These are phyloP conservation scores for Pelobates cultripes DNA, from an alignment of 2,797 vertebrate genomes.

Conservation along the genomic window DNA sequence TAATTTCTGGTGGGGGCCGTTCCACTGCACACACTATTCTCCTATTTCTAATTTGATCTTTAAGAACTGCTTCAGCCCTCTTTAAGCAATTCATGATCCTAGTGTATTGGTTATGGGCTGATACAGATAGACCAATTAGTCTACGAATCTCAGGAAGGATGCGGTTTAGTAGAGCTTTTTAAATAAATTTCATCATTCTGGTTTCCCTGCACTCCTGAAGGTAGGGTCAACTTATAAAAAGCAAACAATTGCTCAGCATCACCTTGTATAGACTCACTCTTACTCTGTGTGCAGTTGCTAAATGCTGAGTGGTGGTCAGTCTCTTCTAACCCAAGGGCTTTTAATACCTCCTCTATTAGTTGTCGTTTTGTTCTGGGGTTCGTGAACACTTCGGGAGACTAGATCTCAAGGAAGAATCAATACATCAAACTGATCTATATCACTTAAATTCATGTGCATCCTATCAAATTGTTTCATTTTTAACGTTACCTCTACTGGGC, in stretches of 20 bases:
- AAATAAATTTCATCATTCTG: background rate
- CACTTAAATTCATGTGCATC: too few species aligned
- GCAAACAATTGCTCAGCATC: background rate
- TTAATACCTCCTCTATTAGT: background rate
- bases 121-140: background rate
- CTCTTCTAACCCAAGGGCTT: constrained; percentile 1
- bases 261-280: background rate
- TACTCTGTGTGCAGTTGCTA: background rate
- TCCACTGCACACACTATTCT: background rate
- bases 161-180: background rate
- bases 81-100: too few species aligned
- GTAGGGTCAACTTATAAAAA: background rate
- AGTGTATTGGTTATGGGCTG: too few species aligned
- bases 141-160: background rate
- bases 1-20: too few species aligned
- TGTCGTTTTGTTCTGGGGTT: background rate
- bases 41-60: background rate
- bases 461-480: background rate
- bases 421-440: background rate
- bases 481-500: background rate
- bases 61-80: too few species aligned
- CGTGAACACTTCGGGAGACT: background rate
- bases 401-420: background rate
- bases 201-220: background rate
- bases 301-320: background rate